These are phyloP conservation scores for Otolemur garnettii DNA, from an alignment of 2,113 vertebrate genomes.

Conservation along the genomic window DNA sequence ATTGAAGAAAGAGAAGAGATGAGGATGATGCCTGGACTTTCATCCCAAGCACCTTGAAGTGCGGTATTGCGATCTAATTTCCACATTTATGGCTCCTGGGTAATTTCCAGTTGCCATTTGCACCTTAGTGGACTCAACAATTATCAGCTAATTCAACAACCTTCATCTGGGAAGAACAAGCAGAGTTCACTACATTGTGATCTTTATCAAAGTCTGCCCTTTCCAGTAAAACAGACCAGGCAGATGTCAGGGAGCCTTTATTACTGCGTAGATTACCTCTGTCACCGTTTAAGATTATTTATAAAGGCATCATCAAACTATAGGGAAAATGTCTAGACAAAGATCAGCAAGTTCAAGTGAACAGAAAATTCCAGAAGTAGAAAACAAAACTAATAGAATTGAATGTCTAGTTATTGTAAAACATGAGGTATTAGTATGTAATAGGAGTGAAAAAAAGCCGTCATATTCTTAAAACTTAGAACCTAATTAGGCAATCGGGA, in stretches of 20 bases:
- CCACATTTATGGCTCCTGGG: conserved; percentile 28
- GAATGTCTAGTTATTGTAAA: background rate
- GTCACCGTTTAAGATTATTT: background rate
- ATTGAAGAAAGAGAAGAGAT: background rate
- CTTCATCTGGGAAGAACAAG: background rate
- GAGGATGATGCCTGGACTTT: background rate
- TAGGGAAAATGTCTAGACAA: background rate
- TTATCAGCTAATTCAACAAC: conserved; percentile 63
- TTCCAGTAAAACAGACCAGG: conserved; percentile 47
- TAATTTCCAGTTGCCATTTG: conserved; percentile 53
- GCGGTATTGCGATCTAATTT: conserved; percentile 15
- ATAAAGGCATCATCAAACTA: background rate
- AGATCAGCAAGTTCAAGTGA: background rate
- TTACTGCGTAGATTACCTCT: background rate
- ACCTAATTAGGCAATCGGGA: background rate
- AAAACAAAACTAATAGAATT: conserved; percentile 32
- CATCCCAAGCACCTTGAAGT: background rate
- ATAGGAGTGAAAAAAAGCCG: background rate
- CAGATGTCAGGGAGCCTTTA: background rate
- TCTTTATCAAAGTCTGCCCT: conserved; percentile 46
- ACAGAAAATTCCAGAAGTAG: conserved; percentile 18
- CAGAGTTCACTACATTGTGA: background rate
- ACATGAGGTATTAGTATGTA: background rate
- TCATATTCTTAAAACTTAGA: conserved; percentile 39
- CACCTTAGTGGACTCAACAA: conserved; percentile 43